Percentiles rank a stretch among this genome's conserved stretches.
Evolutionary conservation across 2,888 invertebrate species (phyloP).

Genomic region (Cecidostiba fungosa): DNA sequence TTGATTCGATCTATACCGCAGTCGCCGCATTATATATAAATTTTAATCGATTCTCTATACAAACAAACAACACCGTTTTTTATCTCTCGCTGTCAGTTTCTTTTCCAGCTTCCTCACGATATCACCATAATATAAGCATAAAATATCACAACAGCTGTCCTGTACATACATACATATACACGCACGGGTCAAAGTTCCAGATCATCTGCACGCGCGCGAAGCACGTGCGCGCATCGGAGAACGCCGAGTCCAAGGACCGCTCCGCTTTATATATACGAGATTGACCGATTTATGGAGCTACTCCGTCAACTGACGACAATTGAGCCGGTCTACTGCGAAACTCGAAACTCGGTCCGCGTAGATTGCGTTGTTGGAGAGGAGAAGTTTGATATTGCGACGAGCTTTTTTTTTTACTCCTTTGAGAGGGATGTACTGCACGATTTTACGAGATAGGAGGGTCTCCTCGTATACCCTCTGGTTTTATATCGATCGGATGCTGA

Average conservation of each 20-base stretch:
- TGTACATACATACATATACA: not conserved
- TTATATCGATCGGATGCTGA: too few species aligned
- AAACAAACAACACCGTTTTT: too few species aligned
- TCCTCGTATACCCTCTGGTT: too few species aligned
- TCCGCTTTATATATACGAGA: conserved; percentile 13
- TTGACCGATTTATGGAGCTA: conserved; percentile 55
- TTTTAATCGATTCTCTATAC: too few species aligned
- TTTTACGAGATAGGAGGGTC: too few species aligned
- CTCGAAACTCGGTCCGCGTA: conserved; percentile 41
- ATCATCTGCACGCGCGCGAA: not conserved
- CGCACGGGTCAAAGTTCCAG: not conserved
- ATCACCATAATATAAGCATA: too few species aligned
- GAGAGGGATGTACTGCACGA: too few species aligned
- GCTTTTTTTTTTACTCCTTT: too few species aligned
- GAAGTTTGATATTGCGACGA: too few species aligned
- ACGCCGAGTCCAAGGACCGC: conserved; percentile 13
- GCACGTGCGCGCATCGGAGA: not conserved
- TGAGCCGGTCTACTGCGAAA: conserved; percentile 69
- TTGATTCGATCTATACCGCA: conserved; percentile 13
- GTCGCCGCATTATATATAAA: too few species aligned
- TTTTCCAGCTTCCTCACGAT: too few species aligned
- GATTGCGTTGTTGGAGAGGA: not conserved
- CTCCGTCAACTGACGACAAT: conserved; percentile 63
- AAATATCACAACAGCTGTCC: too few species aligned
- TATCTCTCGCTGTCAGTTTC: not conserved